Evolutionary conservation across 2,113 vertebrate species (phyloP), one percentile per base, ranked within the genome.

Genomic region (Oncorhynchus masou): DNA sequence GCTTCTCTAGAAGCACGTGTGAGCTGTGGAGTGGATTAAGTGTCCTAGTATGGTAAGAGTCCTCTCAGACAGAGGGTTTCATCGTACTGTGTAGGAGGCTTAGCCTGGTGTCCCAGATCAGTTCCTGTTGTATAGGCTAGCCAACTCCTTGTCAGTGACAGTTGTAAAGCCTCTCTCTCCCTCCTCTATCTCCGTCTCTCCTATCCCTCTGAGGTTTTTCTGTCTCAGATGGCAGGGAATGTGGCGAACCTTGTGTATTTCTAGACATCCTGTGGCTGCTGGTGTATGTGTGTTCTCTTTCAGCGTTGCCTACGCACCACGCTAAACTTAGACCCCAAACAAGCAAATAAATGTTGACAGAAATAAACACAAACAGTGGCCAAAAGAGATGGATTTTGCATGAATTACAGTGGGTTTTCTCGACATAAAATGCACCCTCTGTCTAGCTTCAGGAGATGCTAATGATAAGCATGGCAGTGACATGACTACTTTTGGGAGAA

Each of bases 291-390:
- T 75, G 22, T 82, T 88, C 74, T 85, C 77, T 68, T 20, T 59
- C 73, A 51, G 48, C 77, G 59, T 34, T 48, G 78, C 75, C 70
- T 75, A n/a, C 74, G 73, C 75, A 71, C 68, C 24, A 27, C 62
- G 71, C 85, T 89, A 86, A 88, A 89, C 82, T 88, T 89, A 86
- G 77, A 60, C 69, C 69, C 73, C 20, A 79, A 73, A 73, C 49
- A 74, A 83, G 82, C 83, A 88, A 87, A 88, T 87, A 84, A 88
- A 88, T 90, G 90, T 92, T 91, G 86, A 85, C 84, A 71, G 74
- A 88, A 89, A 84, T 87, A 87, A 79, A 82, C 78, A 68, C 74
- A 76, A 74, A 39, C 68, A 34, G 73, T 83, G 78, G 79, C 78
- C 66, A 51, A 71, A 78, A 77, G 74, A 71, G 68, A 75, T 48